These are phyloP conservation scores for Chiloscyllium plagiosum DNA, from an alignment of 2,113 vertebrate genomes.

Conservation along the genomic window DNA sequence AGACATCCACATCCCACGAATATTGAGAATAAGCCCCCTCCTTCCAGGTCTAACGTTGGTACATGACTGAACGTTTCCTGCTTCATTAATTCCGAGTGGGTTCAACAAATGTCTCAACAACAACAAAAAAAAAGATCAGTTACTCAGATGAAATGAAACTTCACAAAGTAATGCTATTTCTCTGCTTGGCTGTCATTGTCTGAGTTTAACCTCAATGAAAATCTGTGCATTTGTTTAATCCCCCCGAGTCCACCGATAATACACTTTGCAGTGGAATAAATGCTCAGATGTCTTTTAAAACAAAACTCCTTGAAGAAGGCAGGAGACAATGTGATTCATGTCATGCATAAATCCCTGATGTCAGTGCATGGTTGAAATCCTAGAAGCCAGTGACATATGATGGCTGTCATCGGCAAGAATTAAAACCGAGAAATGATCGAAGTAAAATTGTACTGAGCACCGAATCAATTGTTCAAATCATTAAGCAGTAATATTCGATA, in stretches of 20 bases:
- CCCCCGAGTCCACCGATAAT: background rate
- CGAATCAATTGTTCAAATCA: constrained; percentile 3
- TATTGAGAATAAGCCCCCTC: too few species aligned
- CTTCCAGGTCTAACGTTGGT: background rate
- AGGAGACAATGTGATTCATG: constrained; percentile 22
- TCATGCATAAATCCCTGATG: constrained; percentile 1
- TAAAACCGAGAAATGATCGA: constrained; percentile 25
- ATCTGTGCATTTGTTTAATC: background rate
- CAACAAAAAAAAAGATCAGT: background rate
- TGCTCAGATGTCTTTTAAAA: background rate
- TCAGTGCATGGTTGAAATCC: background rate
- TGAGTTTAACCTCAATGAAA: constrained; percentile 8
- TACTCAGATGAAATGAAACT: background rate
- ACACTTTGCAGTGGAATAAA: background rate
- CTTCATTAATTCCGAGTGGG: background rate
- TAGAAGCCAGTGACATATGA: constrained; percentile 6
- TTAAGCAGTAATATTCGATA: constrained; percentile 14
- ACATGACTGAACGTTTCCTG: background rate
- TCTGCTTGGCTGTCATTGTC: background rate
- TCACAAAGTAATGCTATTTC: background rate
- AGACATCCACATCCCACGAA: too few species aligned
- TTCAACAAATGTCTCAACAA: background rate
- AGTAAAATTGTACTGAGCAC: background rate
- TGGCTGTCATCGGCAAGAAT: background rate
- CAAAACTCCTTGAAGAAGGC: constrained; percentile 9